These are phyloP conservation scores for Dermochelys coriacea DNA, from an alignment of 2,797 vertebrate species.

Conservation along the genomic window DNA sequence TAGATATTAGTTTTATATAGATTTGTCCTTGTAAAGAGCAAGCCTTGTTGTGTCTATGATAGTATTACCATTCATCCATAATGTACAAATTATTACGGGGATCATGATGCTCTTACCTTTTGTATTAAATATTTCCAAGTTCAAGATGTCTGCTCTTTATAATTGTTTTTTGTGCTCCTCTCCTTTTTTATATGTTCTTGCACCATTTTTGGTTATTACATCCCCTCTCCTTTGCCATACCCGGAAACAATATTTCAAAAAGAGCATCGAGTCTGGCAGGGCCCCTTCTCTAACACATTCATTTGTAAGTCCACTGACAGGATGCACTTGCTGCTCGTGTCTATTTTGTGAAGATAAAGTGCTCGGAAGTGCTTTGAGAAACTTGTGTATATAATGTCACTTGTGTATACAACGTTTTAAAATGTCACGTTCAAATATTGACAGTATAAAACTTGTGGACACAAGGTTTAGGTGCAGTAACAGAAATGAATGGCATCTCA, in stretches of 20 bases:
- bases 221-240: not conserved
- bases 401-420: not conserved
- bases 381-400: not conserved
- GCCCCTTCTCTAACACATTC: not conserved
- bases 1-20: constrained; percentile 16
- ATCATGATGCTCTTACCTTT: not conserved
- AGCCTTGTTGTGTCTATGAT: constrained; percentile 26
- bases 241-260: not conserved
- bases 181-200: not conserved
- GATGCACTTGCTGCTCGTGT: rapidly evolving
- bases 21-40: constrained; percentile 8
- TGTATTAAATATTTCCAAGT: not conserved
- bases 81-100: not conserved
- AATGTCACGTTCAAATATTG: not conserved
- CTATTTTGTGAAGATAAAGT: not conserved
- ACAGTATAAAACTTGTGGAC: not conserved
- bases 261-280: not conserved
- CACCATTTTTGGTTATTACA: not conserved
- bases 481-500: not conserved
- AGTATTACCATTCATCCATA: not conserved
- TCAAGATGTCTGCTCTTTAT: not conserved
- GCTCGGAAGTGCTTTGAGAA: not conserved
- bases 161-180: not conserved
- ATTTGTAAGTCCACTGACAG: not conserved
- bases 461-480: not conserved